A percentile compares a stretch with the other conserved stretches of the same genome.
Conservation (phyloP, 2,888 invertebrate species). For the Tuberolachnus salignus region DNA sequence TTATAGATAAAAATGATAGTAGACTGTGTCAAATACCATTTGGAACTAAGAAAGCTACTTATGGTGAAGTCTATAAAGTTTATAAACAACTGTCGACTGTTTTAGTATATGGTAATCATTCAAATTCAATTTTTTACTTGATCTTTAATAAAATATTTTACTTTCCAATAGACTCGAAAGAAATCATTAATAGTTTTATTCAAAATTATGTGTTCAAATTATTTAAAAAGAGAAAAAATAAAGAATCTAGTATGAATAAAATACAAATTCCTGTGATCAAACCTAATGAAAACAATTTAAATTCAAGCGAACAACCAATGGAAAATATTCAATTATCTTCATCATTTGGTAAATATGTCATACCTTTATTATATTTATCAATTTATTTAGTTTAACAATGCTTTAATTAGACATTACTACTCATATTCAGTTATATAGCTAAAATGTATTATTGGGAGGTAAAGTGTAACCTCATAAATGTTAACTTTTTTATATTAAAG, state of each 20-base stretch:
- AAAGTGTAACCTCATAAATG: too few relatives aligned
- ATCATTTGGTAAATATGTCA: constrained; percentile 7
- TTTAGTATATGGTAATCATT: constrained; percentile 71
- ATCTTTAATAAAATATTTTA: constrained; percentile 25
- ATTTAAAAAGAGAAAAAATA: constrained; percentile 42
- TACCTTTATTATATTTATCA: background rate
- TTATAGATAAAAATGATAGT: constrained; percentile 70
- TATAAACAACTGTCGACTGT: constrained; percentile 72
- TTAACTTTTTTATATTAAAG: too few relatives aligned
- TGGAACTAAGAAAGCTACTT: constrained; percentile 80
- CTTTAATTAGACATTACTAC: too few relatives aligned
- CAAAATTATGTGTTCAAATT: constrained; percentile 40
- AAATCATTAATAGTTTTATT: constrained; percentile 41
- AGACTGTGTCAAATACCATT: constrained; percentile 78
- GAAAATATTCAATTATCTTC: constrained; percentile 1
- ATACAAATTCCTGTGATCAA: constrained; percentile 12
- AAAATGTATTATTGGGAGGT: background rate
- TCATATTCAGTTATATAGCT: background rate
- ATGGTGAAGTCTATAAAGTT: constrained; percentile 78
- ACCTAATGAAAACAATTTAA: constrained; percentile 4
- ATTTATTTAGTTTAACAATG: too few relatives aligned
- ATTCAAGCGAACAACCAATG: background rate
- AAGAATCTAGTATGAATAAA: constrained; percentile 21
- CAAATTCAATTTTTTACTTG: background rate
- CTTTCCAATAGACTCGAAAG: constrained; percentile 42